Evolutionary conservation across 2,888 invertebrate species (phyloP), one percentile per base, ranked within the genome.

Genomic region (Mythimna pallens): DNA sequence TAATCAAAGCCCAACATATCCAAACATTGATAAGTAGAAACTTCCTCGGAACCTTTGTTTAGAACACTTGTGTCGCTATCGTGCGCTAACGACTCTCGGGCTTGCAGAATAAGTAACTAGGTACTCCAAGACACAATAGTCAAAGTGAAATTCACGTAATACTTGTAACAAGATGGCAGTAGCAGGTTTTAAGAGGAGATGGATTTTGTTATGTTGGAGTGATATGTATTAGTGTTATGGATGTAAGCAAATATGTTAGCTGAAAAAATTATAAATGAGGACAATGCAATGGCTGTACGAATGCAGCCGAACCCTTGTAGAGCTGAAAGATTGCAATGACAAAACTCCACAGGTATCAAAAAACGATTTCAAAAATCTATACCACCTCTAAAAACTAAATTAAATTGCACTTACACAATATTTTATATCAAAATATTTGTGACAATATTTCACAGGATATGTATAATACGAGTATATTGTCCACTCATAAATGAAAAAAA

Each of bases 51-150:
- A 82, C 82, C 88, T 89, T 89, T 88, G 89, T 88, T 85, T 77
- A 81, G 82, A 81, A 86, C 86, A 90, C 87, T 89, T 80, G 78
- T 81, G 71, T 73, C 68, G 78, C 79, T 86, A 86, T 88, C 84
- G 83, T 77, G 67, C 78, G 79, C 87, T 89, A 90, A 91, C 88
- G 86, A 89, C 81, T 83, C 82, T 78, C 64, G 76, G 85, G 87
- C 86, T 86, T 81, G 81, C 71, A 80, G 78, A 85, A 82, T 83
- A 80, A 82, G 78, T 85, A 82, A 81, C 78, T 74, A 69, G 72
- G 65, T 77, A 78, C 74, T 78, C 63, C 62, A 55, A 62, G 47
- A 72, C 55, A 73, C 76, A 79, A 72, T 79, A 80, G 79, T 75
- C 77, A 66, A 81, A 75, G 74, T 58, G 22, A 55, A 54, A 80